Conservation (phyloP, 2,113 vertebrate species). For the Nicator chloris region DNA sequence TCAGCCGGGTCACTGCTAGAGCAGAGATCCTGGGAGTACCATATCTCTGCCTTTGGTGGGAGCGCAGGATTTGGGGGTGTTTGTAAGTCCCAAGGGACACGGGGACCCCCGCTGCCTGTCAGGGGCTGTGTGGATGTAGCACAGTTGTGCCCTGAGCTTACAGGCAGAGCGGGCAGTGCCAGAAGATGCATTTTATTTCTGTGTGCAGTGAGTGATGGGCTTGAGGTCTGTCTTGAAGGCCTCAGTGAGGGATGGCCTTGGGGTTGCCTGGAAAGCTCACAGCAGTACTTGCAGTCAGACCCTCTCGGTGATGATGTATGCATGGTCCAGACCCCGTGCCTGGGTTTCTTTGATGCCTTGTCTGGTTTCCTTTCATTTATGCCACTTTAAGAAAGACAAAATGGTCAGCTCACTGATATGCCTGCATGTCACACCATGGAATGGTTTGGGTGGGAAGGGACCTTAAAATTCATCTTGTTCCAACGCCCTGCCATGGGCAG, state of each 20-base stretch:
- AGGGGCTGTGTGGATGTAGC: not conserved
- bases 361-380: slow-evolving; percentile 18
- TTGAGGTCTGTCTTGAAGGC: not conserved
- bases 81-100: not conserved
- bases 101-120: fast-evolving
- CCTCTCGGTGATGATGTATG: not conserved
- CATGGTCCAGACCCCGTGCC: not conserved
- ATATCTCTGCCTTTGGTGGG: not conserved
- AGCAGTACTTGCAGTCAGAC: not conserved
- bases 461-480: not conserved
- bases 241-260: not conserved
- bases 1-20: not conserved
- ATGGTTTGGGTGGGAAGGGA: not conserved
- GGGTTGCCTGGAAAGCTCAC: not conserved
- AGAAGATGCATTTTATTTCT: not conserved
- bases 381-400: not conserved
- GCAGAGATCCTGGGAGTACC: not conserved
- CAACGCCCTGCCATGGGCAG: fast-evolving
- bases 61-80: not conserved
- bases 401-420: not conserved
- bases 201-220: not conserved
- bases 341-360: not conserved
- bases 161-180: not conserved
- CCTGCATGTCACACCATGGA: not conserved
- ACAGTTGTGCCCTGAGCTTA: not conserved